Base-by-base conservation (phyloP, 2,888 invertebrate species). In the Galeopsomyia nigrocyanea region DNA sequence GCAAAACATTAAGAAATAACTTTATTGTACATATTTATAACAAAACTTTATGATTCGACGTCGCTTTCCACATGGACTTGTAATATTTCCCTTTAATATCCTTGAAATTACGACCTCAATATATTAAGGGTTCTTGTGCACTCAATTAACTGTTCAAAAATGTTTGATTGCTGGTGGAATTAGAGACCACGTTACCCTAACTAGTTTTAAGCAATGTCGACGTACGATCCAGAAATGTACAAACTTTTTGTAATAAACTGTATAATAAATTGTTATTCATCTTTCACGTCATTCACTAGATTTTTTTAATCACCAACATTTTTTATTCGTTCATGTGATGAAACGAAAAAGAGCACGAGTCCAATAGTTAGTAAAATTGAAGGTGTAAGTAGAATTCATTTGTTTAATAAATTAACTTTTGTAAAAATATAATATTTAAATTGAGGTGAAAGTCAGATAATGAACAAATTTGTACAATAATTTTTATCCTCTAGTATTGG, bases 11-110 rank as follows among this genome's bases (percentile, higher is more conserved):
- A 69, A 69, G n/a, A 75, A 39, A 72, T 75, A 39, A 9, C 70
- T 75, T 72, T 69, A 69, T 69, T 72, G 72, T 73, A 75, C 67
- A 73, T 69, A 69, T 17, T 72, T 73, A 69, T 75, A 75, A 75
- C 58, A 66, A 73, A 75, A 69, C 73, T 61, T 51, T 71, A 58
- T 69, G 53, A 73, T 68, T 67, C 68, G 64, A 74, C 71, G 51
- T 65, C 57, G 55, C 26, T 73, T 61, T 62, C 10, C 60, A 73
- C 62, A 73, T 57, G 62, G 62, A 65, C 39, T 60, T 61, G 17
- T 65, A 58, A 49, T 26, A 61, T 71, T 55, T 31, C 22, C 63
- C 17, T 57, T 22, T 49, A 68, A 14, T 49, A 56, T 73, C 61
- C 61, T 26, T 61, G 50, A 56, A 73, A 65, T 39, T 46, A 51